These are phyloP conservation scores for Syndactyla subalaris DNA, from an alignment of 2,797 vertebrate genomes.

Conservation along the genomic window DNA sequence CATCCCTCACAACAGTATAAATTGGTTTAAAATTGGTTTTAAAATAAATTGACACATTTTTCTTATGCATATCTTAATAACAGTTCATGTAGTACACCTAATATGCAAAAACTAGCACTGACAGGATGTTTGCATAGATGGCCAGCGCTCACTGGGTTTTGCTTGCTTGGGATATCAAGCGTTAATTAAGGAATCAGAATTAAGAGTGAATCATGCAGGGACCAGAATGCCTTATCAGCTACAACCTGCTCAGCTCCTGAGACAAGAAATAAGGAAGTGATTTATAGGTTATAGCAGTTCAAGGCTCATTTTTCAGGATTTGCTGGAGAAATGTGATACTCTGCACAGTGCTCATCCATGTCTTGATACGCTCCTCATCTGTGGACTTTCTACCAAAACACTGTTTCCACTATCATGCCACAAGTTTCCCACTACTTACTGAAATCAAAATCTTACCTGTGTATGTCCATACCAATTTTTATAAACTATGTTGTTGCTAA, in stretches of 20 bases:
- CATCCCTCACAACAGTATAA: background rate
- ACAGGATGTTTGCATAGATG: background rate
- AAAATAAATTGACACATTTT: background rate
- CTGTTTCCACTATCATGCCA: background rate
- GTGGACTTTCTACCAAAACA: background rate
- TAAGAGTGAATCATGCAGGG: background rate
- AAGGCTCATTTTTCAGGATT: background rate
- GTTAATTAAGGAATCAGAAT: background rate
- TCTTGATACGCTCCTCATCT: background rate
- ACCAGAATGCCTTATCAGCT: background rate
- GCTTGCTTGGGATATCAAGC: background rate
- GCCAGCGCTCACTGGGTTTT: background rate
- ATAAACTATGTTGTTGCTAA: background rate
- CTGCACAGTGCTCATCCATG: background rate
- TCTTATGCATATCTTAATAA: background rate
- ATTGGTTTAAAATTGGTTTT: background rate
- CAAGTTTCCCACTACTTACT: background rate
- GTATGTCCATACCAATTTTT: background rate
- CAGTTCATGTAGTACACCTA: background rate
- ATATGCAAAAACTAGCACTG: background rate
- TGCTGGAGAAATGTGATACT: background rate
- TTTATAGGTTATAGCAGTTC: background rate
- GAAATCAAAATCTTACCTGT: background rate
- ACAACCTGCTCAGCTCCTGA: background rate
- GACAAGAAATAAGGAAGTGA: background rate